Evolutionary conservation across 1,140 invertebrate genomes (phyloP).

Genomic region (Drosophila carrolli): DNA sequence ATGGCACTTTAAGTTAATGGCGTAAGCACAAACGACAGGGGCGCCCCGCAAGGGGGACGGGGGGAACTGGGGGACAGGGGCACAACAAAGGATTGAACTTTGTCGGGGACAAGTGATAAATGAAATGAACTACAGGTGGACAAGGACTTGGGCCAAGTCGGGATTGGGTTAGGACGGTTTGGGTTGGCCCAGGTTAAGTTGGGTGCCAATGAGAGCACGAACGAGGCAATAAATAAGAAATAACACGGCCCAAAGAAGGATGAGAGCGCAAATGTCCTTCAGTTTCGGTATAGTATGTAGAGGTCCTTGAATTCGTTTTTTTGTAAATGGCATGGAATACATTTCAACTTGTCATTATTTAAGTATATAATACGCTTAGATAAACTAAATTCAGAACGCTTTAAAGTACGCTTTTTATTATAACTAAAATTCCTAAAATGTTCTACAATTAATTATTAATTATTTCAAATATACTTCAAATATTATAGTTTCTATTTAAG

Average conservation of each 20-base stretch:
- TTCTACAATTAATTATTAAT: no score
- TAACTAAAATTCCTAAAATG: no score
- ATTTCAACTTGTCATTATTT: no score
- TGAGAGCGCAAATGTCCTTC: no score
- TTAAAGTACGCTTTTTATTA: no score
- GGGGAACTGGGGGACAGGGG: not conserved
- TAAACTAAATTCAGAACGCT: no score
- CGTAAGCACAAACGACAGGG: constrained; percentile 37
- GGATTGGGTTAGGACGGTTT: not conserved
- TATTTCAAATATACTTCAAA: no score
- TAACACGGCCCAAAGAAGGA: not conserved
- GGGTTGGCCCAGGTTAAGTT: constrained; percentile 35
- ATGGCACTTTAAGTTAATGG: constrained; percentile 60
- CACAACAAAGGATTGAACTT: constrained; percentile 64
- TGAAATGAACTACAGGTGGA: constrained; percentile 73
- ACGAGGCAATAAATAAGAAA: constrained; percentile 58
- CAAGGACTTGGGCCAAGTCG: not conserved
- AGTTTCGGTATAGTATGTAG: no score
- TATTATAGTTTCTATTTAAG: no score
- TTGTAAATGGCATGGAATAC: no score
- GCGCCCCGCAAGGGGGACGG: not conserved
- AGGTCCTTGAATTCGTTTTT: no score
- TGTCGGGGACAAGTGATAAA: constrained; percentile 50
- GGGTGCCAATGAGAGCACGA: constrained; percentile 70
- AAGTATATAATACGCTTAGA: no score